A percentile compares a stretch with the other conserved stretches of the same genome.
Evolutionary conservation across 2,113 vertebrate species (phyloP).

Genomic region (Rhinolophus sinicus): DNA sequence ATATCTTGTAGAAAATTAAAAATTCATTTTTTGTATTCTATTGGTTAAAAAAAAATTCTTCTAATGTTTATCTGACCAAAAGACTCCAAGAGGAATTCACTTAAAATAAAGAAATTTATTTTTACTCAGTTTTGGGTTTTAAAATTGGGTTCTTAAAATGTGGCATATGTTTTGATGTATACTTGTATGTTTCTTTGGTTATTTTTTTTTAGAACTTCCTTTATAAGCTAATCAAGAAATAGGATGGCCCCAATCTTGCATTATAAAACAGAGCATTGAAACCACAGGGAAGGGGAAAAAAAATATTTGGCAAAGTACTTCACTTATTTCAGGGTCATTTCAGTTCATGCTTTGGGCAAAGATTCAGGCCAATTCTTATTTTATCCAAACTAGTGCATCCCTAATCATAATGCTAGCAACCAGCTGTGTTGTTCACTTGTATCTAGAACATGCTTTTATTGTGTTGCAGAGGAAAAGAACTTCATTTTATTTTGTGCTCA

Average conservation of each 20-base stretch:
- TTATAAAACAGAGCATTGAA: neutral
- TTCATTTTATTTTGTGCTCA: conserved; percentile 67
- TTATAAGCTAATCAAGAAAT: conserved; percentile 30
- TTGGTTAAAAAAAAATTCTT: neutral
- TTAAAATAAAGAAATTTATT: neutral
- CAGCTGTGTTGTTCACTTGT: conserved; percentile 75
- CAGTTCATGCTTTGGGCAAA: conserved; percentile 59
- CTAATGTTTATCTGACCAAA: neutral
- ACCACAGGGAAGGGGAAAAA: neutral
- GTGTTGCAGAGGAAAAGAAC: conserved; percentile 6
- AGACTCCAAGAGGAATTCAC: neutral
- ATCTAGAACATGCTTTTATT: conserved; percentile 50
- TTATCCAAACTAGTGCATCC: conserved; percentile 68
- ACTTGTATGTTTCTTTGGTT: neutral
- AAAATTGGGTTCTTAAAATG: neutral
- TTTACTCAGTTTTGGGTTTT: neutral
- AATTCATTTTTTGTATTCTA: neutral
- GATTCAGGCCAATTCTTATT: conserved; percentile 75
- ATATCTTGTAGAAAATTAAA: neutral
- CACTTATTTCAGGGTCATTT: conserved; percentile 69
- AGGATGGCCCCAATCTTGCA: neutral
- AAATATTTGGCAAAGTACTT: conserved; percentile 38
- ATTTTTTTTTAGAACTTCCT: neutral
- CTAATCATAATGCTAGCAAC: conserved; percentile 67
- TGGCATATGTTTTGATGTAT: neutral